Base-by-base conservation (phyloP, 92 coral and sea anemone genomes). In the Bergia sp. region DNA sequence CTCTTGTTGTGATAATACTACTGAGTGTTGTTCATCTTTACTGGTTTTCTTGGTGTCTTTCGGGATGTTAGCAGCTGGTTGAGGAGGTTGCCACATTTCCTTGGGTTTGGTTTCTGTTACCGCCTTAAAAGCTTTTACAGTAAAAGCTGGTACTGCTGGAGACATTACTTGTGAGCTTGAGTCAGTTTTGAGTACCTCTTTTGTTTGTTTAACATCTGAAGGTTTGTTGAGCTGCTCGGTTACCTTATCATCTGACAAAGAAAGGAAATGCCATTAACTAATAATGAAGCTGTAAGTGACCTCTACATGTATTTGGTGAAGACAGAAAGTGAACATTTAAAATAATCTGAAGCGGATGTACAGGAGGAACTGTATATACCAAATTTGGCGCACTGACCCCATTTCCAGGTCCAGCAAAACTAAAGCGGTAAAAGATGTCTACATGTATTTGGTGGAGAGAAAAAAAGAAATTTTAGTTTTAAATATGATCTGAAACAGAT, bases 71-170 rank as follows among this genome's bases (percentile, higher is more conserved):
- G 11, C 1, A 38, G 77, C 43, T n/a, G 13, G 61, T 43, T 41
- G 87, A 44, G 87, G 77, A 45, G 87, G 77, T 1, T 37, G 79
- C 21, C 42, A 20, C 39, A 15, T 84, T 72, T 29, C 79, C 12
- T 42, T 39, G 10, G 64, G 39, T 71, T 7, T 12, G 1, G 10
- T 45, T 69, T 21, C 37, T 76, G 80, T 4, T 42, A 42, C 45
- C 29, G n/a, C 18, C 2, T 36, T 1, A 1, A 15, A 39, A 39
- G 80, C 12, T 76, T 10, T 76, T 18, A 18, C 47, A 1, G 36
- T 21, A 76, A 45, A 45, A 10, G 37, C n/a, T 39, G 80, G 80
- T 16, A 39, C 50, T 16, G 23, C 8, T 18, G 80, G n/a, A 76
- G 47, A 1, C 16, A 12, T 16, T 8, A 6, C 67, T 49, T 45